These are phyloP conservation scores for Dexiosoma caninum DNA, from an alignment of 2,888 invertebrate species.

Conservation along the genomic window DNA sequence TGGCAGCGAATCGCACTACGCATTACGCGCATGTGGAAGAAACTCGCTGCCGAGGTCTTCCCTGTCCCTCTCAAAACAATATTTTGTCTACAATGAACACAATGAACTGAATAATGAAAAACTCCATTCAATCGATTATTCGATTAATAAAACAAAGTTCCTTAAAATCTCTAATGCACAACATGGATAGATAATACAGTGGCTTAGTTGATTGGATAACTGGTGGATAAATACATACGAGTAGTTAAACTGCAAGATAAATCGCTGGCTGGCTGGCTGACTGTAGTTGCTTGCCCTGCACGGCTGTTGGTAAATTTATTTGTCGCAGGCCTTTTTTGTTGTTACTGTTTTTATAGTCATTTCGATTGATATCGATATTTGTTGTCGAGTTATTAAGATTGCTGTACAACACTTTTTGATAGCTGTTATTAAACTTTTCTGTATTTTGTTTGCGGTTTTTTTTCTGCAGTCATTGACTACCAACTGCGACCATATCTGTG, in stretches of 20 bases:
- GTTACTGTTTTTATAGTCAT: constrained; percentile 44
- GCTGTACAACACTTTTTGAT: constrained; percentile 38
- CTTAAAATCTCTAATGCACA: neutral
- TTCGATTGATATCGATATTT: constrained; percentile 44
- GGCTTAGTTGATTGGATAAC: neutral
- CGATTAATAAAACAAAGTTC: neutral
- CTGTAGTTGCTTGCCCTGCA: neutral
- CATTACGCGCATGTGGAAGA: too few relatives aligned
- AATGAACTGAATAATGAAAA: too few relatives aligned
- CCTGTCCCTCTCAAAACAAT: too few relatives aligned
- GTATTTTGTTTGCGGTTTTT: constrained; percentile 11
- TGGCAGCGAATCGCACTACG: too few relatives aligned
- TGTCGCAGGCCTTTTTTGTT: constrained; percentile 21
- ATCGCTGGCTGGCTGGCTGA: constrained; percentile 1
- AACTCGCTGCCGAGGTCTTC: too few relatives aligned
- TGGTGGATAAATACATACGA: constrained; percentile 5
- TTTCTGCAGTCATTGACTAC: constrained; percentile 23
- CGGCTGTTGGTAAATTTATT: neutral
- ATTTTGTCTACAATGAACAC: too few relatives aligned
- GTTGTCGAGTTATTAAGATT: constrained; percentile 61
- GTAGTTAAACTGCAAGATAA: neutral
- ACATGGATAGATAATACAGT: neutral
- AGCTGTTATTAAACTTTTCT: constrained; percentile 18
- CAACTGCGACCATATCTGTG: neutral
- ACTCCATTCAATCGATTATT: constrained; percentile 5